Percentiles rank a stretch among this genome's conserved stretches.
phyloP scores from a whole-genome alignment of 2,113 vertebrate genomes.

The Elgaria multicarinata region DNA sequence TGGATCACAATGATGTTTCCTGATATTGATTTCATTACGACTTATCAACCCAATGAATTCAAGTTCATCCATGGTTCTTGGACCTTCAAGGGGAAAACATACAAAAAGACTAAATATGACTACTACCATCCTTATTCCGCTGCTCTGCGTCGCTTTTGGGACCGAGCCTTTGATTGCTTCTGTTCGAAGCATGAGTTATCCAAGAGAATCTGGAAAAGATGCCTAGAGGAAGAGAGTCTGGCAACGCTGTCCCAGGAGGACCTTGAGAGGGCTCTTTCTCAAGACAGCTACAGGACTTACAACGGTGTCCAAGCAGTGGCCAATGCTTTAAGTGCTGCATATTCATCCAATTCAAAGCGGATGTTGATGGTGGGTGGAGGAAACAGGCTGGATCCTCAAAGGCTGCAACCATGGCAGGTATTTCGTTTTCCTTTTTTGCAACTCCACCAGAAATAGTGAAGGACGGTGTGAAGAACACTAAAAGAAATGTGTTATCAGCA shows the following conservation, averaged over 20 bases:
- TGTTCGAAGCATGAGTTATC: background rate
- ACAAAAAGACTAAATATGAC: background rate
- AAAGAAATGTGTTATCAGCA: no score
- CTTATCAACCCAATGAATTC: no score
- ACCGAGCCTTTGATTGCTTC: background rate
- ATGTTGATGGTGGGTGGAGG: rapidly evolving
- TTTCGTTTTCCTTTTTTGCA: background rate
- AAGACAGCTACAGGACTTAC: background rate
- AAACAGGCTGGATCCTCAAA: no score
- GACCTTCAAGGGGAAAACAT: background rate
- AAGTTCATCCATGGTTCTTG: background rate
- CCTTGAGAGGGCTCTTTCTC: background rate
- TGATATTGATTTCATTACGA: no score
- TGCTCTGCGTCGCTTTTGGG: background rate
- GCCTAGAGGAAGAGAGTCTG: background rate
- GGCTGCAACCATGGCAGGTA: background rate
- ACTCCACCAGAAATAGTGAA: no score
- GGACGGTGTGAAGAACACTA: no score
- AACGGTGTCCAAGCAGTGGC: background rate
- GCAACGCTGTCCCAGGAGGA: background rate
- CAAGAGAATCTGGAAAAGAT: background rate
- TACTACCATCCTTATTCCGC: background rate
- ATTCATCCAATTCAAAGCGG: background rate
- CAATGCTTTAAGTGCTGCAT: background rate
- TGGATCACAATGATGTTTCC: constrained; percentile 20